Base-by-base conservation (phyloP, 2,888 invertebrate species). In the Anoplius nigerrimus region DNA sequence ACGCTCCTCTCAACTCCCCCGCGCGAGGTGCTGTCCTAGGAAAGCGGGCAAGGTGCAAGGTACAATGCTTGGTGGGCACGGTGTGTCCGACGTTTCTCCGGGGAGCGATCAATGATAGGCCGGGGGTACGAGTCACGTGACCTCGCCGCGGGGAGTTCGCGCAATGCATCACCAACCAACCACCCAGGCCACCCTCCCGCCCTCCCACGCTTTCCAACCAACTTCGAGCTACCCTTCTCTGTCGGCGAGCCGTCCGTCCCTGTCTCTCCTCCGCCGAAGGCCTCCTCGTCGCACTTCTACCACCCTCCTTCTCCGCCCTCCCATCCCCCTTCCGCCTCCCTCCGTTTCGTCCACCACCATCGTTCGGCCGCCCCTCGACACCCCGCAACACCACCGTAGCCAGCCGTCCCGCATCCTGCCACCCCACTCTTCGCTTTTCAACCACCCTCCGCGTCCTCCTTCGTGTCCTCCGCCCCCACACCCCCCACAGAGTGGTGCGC, bases 21-120 rank as follows among this genome's bases (percentile, higher is more conserved):
- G 15, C 27, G 8, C 67, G 56, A 20, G 46, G 66, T 62, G 74
- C 71, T 77, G 75, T 73, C 71, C 72, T 66, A 57, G 63, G 72
- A 72, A 75, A 79, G 72, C 71, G 70, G 79, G 72, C 74, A 79
- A 79, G 77, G 79, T 79, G 79, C 77, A 79, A 79, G 79, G 71
- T 79, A 77, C 75, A 75, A 79, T 79, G 79, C 79, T 79, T 68
- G 75, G 79, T 79, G 77, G 75, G 79, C 75, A 79, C 77, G 75
- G 83, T 82, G 82, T 83, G 85, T 84, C 86, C 82, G 80, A 83
- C 86, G 85, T 84, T 86, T 80, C 87, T 87, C 87, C 85, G 83
- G 86, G 87, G 86, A 87, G 85, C 87, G 87, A 87, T 87, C 87
- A 86, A 87, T 87, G 87, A 87, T 86, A 85, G 86, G 86, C 83